These are phyloP conservation scores for Sinocyclocheilus rhinocerous DNA, from an alignment of 2,113 vertebrate genomes.

Conservation along the genomic window DNA sequence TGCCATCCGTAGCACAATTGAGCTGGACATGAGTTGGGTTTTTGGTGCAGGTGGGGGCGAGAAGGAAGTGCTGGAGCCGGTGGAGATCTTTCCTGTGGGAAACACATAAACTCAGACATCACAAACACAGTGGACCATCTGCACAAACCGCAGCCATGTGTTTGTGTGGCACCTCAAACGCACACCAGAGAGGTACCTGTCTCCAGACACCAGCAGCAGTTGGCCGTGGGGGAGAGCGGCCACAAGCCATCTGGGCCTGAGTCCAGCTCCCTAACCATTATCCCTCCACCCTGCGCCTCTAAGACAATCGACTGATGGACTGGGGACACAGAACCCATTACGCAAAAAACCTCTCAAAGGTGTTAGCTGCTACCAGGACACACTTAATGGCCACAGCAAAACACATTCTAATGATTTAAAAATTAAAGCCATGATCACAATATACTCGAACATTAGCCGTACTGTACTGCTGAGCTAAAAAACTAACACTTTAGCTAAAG, in stretches of 20 bases:
- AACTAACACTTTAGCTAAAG: constrained; percentile 26
- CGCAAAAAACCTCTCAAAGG: constrained; percentile 37
- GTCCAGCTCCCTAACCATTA: constrained; percentile 76
- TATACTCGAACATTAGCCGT: not conserved
- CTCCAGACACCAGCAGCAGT: constrained; percentile 81
- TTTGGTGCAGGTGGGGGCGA: constrained; percentile 79
- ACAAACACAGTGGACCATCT: not conserved
- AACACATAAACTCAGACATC: constrained; percentile 5
- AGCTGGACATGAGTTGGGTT: constrained; percentile 94
- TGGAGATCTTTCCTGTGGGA: constrained; percentile 75
- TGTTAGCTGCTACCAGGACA: not conserved
- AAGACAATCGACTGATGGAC: constrained; percentile 61
- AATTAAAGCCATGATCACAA: not conserved
- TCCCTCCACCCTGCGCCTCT: constrained; percentile 71
- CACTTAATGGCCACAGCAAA: not conserved
- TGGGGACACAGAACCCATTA: constrained; percentile 69
- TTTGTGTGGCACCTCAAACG: constrained; percentile 64
- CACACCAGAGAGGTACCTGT: constrained; percentile 76
- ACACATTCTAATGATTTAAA: not conserved
- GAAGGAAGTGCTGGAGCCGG: constrained; percentile 76
- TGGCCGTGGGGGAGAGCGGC: constrained; percentile 66
- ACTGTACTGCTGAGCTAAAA: not conserved
- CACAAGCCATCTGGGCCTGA: constrained; percentile 70
- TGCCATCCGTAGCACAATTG: constrained; percentile 92
- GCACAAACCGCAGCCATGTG: constrained; percentile 47